These are phyloP conservation scores for Sarcophaga variegata DNA, from an alignment of 2,888 invertebrate species.

Conservation along the genomic window DNA sequence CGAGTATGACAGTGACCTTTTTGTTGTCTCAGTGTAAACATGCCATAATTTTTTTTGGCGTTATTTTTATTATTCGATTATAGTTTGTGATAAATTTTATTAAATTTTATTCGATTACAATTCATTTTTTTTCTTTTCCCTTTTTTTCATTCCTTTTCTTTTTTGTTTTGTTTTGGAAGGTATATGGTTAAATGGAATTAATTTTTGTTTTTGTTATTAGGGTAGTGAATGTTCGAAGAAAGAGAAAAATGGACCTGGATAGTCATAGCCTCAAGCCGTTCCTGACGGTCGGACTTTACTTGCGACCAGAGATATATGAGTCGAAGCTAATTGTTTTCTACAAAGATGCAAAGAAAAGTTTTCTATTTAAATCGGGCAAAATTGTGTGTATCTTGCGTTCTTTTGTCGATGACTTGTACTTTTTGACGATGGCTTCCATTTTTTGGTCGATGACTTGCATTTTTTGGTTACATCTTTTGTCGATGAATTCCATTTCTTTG, in stretches of 20 bases:
- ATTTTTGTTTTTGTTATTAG: conserved; percentile 1
- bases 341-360: no score
- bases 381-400: no score
- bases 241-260: not conserved
- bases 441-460: no score
- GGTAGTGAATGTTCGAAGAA: not conserved
- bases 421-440: no score
- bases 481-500: no score
- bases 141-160: no score
- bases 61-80: conserved; percentile 41
- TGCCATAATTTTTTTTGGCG: conserved; percentile 10
- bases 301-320: not conserved
- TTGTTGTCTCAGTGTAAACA: conserved; percentile 28
- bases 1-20: conserved; percentile 56
- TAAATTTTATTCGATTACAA: conserved; percentile 42
- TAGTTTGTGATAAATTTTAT: conserved; percentile 62
- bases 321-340: no score
- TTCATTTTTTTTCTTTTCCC: not conserved
- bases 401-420: no score
- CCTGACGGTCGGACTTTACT: not conserved
- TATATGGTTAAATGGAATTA: not conserved
- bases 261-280: no score
- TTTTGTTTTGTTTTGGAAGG: no score
- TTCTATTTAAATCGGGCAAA: no score
- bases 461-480: no score